Evolutionary conservation across 30 jellyfish, hydroid and myxozoan genomes (phyloP), one percentile per base, ranked within the genome.

Genomic region (Nemopilema nomurai): DNA sequence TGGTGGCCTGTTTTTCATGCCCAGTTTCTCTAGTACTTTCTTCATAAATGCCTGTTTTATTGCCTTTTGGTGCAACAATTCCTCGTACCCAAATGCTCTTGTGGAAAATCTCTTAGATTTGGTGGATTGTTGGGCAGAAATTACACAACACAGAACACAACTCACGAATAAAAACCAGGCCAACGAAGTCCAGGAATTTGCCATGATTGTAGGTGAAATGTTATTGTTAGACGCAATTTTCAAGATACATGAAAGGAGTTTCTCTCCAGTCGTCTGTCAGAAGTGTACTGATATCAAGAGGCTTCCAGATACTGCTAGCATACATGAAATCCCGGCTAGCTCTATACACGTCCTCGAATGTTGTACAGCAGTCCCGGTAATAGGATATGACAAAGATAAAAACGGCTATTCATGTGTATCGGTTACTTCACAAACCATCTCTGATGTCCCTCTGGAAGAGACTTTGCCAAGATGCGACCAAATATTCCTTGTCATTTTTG

Each of bases 1-100:
- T 1, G 93, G 93, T 20, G 93, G 93, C 87, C 93, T 67, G 16
- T 64, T 49, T 49, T 78, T 50, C 93, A 84, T 84, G 69, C 93
- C 93, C 18, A 84, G 84, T 23, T 49, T 41, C 18, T 51, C 85
- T 65, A 84, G 62, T 17, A 84, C 21, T 51, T 66, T 78, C 81
- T 66, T 63, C 93, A 84, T 84, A 25, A 73, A 62, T 21, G 79
- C 82, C 51, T 62, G 76, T 33, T 74, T 62, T 22, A 84, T 74
- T 0, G 71, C 83, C 28, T 73, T 71, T 20, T 71, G 72, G 30
- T 82, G 78, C 53, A 69, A 30, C 28, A 65, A 32, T 21, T 80
- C 89, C 26, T 41, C 49, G 82, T 80, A 68, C 1, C 81, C 63
- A 62, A 19, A 63, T 7, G 20, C 32, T 1, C 71, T 41, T 41